Evolutionary conservation across 2,888 invertebrate species (phyloP), one percentile per base, ranked within the genome.

Genomic region (Cecidostiba fungosa): DNA sequence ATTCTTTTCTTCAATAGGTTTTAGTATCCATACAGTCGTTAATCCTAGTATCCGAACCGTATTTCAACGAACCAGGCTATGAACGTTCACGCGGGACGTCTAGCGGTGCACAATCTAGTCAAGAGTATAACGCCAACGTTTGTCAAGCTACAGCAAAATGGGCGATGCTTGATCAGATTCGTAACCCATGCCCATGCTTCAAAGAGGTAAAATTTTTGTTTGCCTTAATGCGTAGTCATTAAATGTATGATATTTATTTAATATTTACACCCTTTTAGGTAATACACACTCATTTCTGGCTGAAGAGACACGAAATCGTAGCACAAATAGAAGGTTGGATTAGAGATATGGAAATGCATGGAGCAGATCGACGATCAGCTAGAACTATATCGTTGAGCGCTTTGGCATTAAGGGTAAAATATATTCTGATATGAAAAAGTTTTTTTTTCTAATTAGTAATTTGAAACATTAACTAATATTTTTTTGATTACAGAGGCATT

Each of bases 51-150:
- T 97, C 98, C 82, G 98, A 98, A 94, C 98, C 98, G 82, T 98
- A 98, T 94, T 98, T 98, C 94, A 98, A 98, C 94, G 98, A 98
- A 94, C 98, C 98, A 29, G 98, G 98, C 81, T 98, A 98, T 94
- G 98, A 98, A 94, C 95, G 98, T 90, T 97, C 97, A 89, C 96
- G 98, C 85, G 98, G 98, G 87, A 98, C 98, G 59, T 96, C 97
- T 86, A 96, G 97, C 32, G 98, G 98, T 89, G 97, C 96, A 89
- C 97, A 97, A 93, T 98, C 97, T 92, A 98, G 98, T 88, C 96
- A 97, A 90, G 98, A 98, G 94, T 99, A 99, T 94, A 98, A 98
- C 94, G 97, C 98, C 90, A 98, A 98, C 94, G 98, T 99, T 91
- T 97, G 97, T 94, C 98, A 98, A 94, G 98, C 98, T 14, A 98